A percentile compares a stretch with the other conserved stretches of the same genome.
These are phyloP conservation scores for Siphamia tubifer DNA, from an alignment of 2,113 vertebrate species.

Conservation along the genomic window DNA sequence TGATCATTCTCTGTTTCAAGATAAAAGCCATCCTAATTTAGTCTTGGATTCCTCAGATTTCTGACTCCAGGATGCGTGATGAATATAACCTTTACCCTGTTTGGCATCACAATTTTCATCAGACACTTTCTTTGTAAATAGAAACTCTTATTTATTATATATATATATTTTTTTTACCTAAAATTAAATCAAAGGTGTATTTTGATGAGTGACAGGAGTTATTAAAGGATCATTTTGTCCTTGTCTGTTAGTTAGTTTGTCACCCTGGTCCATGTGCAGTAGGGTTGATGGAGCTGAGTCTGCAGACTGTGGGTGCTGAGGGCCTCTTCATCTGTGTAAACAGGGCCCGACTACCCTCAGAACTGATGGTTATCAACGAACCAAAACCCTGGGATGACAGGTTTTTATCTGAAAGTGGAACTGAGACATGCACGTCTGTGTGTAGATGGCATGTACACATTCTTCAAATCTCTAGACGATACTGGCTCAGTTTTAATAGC, in stretches of 20 bases:
- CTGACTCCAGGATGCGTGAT: background rate
- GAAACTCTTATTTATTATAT: no score
- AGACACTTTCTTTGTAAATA: background rate
- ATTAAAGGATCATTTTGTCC: constrained; percentile 30
- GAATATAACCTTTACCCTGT: background rate
- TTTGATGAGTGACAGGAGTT: background rate
- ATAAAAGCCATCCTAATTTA: constrained; percentile 52
- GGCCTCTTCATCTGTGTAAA: constrained; percentile 62
- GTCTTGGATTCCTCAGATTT: constrained; percentile 22
- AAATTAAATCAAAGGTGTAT: background rate
- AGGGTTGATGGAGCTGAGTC: constrained; percentile 20
- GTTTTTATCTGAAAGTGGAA: constrained; percentile 43
- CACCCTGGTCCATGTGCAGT: constrained; percentile 26
- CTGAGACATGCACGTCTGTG: background rate
- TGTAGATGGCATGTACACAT: background rate
- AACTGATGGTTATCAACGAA: constrained; percentile 54
- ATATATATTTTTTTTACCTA: no score
- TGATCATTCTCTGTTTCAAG: constrained; percentile 58
- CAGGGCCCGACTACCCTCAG: constrained; percentile 39
- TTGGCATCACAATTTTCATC: background rate
- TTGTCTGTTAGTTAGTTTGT: constrained; percentile 7
- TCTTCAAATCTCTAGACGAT: background rate
- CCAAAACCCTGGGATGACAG: constrained; percentile 35
- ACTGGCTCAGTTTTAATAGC: background rate
- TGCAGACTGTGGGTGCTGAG: constrained; percentile 15